phyloP scores from a whole-genome alignment of 2,113 vertebrate species.

The Apodemus sylvaticus region DNA sequence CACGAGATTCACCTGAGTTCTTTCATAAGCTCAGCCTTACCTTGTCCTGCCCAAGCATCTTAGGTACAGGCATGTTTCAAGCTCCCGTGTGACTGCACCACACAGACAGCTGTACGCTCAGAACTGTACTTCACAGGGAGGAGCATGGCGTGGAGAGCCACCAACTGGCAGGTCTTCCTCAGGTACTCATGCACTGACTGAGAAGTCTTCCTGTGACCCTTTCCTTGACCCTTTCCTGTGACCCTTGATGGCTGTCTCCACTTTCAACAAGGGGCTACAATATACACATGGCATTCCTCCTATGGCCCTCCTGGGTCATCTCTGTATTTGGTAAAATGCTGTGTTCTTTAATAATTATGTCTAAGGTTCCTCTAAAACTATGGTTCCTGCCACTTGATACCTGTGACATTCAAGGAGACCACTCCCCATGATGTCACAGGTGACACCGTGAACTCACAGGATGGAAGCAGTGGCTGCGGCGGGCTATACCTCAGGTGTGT shows the following conservation, averaged over 20 bases:
- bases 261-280: constrained; percentile 49
- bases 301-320: background rate
- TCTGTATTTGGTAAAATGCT: constrained; percentile 55
- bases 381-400: background rate
- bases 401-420: background rate
- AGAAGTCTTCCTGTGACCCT: background rate
- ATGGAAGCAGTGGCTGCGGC: background rate
- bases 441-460: fast-evolving
- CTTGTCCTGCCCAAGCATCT: background rate
- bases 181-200: background rate
- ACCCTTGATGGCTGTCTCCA: constrained; percentile 35
- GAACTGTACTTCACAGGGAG: background rate
- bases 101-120: background rate
- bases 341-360: background rate
- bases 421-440: background rate
- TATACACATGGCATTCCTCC: constrained; percentile 32
- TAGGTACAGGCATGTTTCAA: background rate
- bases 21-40: fast-evolving
- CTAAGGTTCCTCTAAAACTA: background rate
- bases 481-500: background rate
- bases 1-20: background rate
- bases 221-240: too few species aligned
- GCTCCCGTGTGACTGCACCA: background rate
- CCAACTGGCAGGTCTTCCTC: background rate
- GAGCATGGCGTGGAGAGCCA: background rate